Percentiles rank a stretch among this genome's conserved stretches.
Conservation (phyloP, 1,140 invertebrate species). For the Ectropis grisescens region DNA sequence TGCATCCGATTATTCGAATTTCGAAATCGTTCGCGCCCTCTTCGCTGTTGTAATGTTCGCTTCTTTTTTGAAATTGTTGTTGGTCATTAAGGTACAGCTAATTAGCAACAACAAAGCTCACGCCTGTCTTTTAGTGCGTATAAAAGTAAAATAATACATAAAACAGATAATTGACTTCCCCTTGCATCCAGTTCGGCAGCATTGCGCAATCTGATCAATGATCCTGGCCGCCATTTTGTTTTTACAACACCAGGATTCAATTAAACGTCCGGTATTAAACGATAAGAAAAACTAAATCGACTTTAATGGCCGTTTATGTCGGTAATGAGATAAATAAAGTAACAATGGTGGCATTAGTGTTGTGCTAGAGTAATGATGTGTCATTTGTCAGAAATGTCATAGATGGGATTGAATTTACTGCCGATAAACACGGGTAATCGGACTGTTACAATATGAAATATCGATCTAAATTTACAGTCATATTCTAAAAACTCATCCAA, state of each 20-base stretch:
- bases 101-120: too few species aligned
- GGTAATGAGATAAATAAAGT: conserved; percentile 1
- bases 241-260: conserved; percentile 48
- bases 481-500: too few species aligned
- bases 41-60: background rate
- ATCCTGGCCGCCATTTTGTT: conserved; percentile 40
- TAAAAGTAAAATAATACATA: too few species aligned
- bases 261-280: conserved; percentile 40
- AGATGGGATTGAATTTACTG: background rate
- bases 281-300: conserved; percentile 21
- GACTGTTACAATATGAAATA: too few species aligned
- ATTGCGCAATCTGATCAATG: conserved; percentile 65
- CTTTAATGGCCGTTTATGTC: conserved; percentile 4
- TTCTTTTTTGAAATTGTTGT: too few species aligned
- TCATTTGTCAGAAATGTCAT: background rate
- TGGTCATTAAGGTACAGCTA: too few species aligned
- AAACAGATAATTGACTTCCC: conserved; percentile 52
- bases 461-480: too few species aligned
- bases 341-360: conserved; percentile 1
- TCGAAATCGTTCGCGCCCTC: conserved; percentile 12
- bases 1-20: conserved; percentile 19
- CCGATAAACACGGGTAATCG: too few species aligned
- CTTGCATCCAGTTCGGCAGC: conserved; percentile 52
- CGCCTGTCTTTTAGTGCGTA: too few species aligned
- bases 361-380: background rate